Evolutionary conservation across 2,113 vertebrate genomes (phyloP).

Genomic region (Anthoscopus minutus): DNA sequence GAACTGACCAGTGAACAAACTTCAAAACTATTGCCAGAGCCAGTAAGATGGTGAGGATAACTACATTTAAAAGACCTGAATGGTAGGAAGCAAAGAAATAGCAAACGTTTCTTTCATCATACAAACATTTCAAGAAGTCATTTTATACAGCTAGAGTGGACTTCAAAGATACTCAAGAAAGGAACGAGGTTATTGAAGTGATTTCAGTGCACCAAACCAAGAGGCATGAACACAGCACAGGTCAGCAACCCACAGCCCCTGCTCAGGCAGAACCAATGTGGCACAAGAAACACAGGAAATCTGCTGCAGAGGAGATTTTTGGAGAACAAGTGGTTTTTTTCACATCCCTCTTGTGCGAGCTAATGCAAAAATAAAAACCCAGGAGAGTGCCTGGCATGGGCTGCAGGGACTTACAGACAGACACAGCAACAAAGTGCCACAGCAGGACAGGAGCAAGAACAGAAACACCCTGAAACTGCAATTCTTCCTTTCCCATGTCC

Average conservation of each 20-base stretch:
- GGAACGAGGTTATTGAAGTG: slow-evolving; percentile 60
- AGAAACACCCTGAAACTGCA: not conserved
- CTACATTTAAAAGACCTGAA: slow-evolving; percentile 63
- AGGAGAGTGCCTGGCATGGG: not conserved
- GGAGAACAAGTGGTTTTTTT: not conserved
- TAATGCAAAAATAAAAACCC: not conserved
- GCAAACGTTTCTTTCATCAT: slow-evolving; percentile 39
- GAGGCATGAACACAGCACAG: slow-evolving; percentile 3
- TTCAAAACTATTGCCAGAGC: slow-evolving; percentile 46
- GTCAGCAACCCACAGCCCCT: not conserved
- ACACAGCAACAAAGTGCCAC: not conserved
- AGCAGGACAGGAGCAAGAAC: not conserved
- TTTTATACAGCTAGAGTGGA: slow-evolving; percentile 56
- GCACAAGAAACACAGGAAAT: not conserved
- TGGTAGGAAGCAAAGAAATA: slow-evolving; percentile 54
- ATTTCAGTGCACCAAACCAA: slow-evolving; percentile 67
- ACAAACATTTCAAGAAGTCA: slow-evolving; percentile 55
- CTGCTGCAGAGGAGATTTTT: not conserved
- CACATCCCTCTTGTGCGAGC: not conserved
- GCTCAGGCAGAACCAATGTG: not conserved
- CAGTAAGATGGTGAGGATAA: slow-evolving; percentile 73
- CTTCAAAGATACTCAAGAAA: slow-evolving; percentile 62
- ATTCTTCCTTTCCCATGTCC: not conserved
- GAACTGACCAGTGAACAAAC: slow-evolving; percentile 55
- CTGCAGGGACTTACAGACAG: not conserved